A percentile compares a stretch with the other conserved stretches of the same genome.
Conservation (phyloP, 2,797 vertebrate species). For the Spinibarbus caldwelli region DNA sequence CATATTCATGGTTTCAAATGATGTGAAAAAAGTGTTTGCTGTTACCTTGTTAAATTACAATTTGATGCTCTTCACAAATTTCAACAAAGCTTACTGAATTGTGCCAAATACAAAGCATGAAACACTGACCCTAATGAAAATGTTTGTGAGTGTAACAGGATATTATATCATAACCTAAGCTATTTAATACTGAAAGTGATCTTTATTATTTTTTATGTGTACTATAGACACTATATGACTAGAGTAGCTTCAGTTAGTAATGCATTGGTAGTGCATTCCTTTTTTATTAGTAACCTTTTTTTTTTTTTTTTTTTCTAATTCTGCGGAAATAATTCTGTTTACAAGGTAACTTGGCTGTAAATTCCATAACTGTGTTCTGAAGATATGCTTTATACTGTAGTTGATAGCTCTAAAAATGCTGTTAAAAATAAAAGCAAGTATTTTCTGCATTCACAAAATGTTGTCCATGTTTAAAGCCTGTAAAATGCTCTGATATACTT, state of each 20-base stretch:
- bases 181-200: background rate
- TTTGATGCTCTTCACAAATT: background rate
- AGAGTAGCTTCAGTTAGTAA: background rate
- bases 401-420: background rate
- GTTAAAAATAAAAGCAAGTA: background rate
- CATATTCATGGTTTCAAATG: background rate
- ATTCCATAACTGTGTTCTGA: background rate
- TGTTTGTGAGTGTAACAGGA: too few species aligned
- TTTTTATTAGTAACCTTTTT: background rate
- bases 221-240: background rate
- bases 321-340: background rate
- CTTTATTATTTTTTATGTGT: background rate
- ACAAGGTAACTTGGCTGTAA: background rate
- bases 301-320: background rate
- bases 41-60: background rate
- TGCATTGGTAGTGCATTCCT: background rate
- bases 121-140: background rate
- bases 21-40: background rate
- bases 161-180: background rate
- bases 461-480: background rate
- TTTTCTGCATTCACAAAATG: background rate
- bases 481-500: background rate
- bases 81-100: background rate
- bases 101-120: background rate
- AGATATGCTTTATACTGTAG: background rate